These are phyloP conservation scores for Pseudomyrmex cubaensis DNA, from an alignment of 1,140 invertebrate genomes.

Conservation along the genomic window DNA sequence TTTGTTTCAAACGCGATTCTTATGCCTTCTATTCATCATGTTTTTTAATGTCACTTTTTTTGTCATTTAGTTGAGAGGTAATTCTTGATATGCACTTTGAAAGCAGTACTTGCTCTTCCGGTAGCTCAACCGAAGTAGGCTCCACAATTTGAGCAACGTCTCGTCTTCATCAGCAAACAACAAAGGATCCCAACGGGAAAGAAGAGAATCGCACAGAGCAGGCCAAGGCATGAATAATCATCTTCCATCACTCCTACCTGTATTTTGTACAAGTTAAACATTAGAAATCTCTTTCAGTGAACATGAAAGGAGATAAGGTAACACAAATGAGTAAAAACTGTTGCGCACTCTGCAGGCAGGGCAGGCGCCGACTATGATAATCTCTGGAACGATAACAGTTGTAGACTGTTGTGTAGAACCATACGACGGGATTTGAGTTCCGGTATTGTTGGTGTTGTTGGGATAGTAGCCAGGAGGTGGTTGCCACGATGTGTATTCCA, in stretches of 20 bases:
- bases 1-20: too few relatives aligned
- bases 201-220: conserved; percentile 93
- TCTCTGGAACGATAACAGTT: conserved; percentile 85
- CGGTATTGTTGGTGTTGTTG: conserved; percentile 65
- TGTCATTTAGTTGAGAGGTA: too few relatives aligned
- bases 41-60: too few relatives aligned
- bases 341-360: conserved; percentile 90
- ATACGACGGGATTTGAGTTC: conserved; percentile 82
- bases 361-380: conserved; percentile 92
- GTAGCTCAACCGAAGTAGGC: conserved; percentile 89
- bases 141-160: conserved; percentile 93
- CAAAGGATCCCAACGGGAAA: conserved; percentile 94
- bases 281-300: not conserved
- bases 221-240: conserved; percentile 92
- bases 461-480: conserved; percentile 83
- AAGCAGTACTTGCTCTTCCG: too few relatives aligned
- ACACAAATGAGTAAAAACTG: conserved; percentile 6
- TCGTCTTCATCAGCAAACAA: conserved; percentile 91
- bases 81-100: too few relatives aligned
- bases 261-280: conserved; percentile 51
- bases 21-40: too few relatives aligned
- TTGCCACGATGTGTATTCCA: conserved; percentile 72
- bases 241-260: conserved; percentile 93
- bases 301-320: not conserved
- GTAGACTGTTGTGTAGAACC: conserved; percentile 82